Base-by-base conservation (phyloP, 2,113 vertebrate genomes). In the Dinomys branickii region DNA sequence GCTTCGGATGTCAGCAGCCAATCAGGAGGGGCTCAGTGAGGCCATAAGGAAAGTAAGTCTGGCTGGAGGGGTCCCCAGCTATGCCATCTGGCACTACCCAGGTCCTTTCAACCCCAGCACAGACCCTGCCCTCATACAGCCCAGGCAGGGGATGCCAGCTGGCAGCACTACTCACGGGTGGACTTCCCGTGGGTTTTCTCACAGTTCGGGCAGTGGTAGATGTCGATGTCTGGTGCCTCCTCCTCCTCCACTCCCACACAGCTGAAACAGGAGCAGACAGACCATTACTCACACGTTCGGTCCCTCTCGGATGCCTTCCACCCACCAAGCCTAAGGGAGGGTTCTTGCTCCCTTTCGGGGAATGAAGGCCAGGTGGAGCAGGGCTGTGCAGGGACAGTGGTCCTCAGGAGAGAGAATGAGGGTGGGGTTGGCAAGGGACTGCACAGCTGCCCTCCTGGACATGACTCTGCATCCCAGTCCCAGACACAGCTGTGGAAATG, bases 161-260 rank as follows among this genome's bases (percentile, higher is more conserved):
- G 71, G 30, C 26, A 0, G 1, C 1, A 1, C 28, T 98, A 99
- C 99, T 99, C 96, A 99, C 99, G 93, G 47, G 99, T 99, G 2
- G 99, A 99, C 98, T 99, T 99, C 17, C 99, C 99, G 0, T 99
- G 99, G 75, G 99, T 99, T 98, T 99, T 99, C 98, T 99, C 99
- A 58, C 99, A 99, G 98, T 99, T 99, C 1, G 99, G 99, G 98
- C 99, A 99, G 92, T 99, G 99, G 96, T 99, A 99, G 94, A 99
- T 99, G 98, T 99, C 99, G 0, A 99, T 99, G 80, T 99, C 99
- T 56, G 99, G 99, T 47, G 99, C 99, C 82, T 99, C 99, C 63
- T 99, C 99, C 97, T 99, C 99, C 97, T 99, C 99, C 90, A 99
- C 99, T 22, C 98, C 99, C 54, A 99, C 99, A 95, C 99, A 99